These are phyloP conservation scores for Drosophila tanythrix DNA, from an alignment of 2,888 invertebrate species.

Conservation along the genomic window DNA sequence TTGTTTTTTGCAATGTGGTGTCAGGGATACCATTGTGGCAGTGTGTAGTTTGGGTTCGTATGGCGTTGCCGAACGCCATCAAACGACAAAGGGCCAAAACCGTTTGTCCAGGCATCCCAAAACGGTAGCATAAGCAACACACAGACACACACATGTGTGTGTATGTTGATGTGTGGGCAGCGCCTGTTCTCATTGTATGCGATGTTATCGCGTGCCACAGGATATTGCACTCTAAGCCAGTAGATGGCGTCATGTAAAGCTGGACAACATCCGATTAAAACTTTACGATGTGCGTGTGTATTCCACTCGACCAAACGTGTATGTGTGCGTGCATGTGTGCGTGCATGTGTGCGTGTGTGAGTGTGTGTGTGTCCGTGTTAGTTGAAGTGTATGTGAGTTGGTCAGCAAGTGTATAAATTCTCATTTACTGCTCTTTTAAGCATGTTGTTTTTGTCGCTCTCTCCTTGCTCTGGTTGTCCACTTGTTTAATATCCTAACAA, in stretches of 20 bases:
- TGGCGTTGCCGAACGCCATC: conserved; percentile 65
- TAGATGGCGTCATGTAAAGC: conserved; percentile 81
- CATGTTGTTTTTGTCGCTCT: conserved; percentile 75
- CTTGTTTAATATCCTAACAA: conserved; percentile 36
- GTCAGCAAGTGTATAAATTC: conserved; percentile 80
- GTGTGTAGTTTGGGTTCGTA: conserved; percentile 44
- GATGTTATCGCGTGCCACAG: conserved; percentile 81
- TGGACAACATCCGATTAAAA: conserved; percentile 81
- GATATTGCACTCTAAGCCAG: conserved; percentile 82
- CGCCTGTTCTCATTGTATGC: conserved; percentile 41
- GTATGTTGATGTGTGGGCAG: conserved; percentile 9
- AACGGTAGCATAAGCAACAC: conserved; percentile 66
- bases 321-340: conserved; percentile 14
- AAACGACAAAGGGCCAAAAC: conserved; percentile 68
- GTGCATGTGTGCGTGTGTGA: conserved; percentile 9
- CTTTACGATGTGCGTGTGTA: conserved; percentile 80
- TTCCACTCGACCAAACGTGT: conserved; percentile 34
- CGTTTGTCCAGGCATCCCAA: conserved; percentile 56
- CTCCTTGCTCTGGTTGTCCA: conserved; percentile 46
- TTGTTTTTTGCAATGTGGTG: conserved; percentile 53
- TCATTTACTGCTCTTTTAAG: conserved; percentile 82
- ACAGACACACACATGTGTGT: conserved; percentile 25
- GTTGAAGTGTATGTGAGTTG: conserved; percentile 45
- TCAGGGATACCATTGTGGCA: conserved; percentile 27
- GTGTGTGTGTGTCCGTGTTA: conserved; percentile 24